Conservation (phyloP, 2,797 vertebrate genomes). For the Sebastes glaucus region DNA sequence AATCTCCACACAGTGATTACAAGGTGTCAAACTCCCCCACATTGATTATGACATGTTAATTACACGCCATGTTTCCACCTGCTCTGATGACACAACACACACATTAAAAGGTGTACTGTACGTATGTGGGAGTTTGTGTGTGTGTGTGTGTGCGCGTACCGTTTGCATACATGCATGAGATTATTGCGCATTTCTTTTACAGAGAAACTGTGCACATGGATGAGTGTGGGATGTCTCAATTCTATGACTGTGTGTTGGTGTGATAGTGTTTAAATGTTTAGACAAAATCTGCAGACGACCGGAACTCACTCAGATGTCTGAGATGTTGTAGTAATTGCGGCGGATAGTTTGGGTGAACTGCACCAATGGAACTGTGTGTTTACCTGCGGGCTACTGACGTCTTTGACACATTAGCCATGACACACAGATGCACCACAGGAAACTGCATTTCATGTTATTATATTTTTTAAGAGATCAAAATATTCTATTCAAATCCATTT, state of each 20-base stretch:
- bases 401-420: too few species aligned
- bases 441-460: too few species aligned
- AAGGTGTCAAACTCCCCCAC: constrained; percentile 92
- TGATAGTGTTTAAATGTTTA: background rate
- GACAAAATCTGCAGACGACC: background rate
- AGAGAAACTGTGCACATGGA: background rate
- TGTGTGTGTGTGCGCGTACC: too few species aligned
- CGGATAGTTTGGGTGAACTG: background rate
- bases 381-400: too few species aligned
- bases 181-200: background rate
- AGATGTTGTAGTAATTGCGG: background rate
- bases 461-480: too few species aligned
- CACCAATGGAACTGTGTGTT: background rate
- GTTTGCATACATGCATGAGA: background rate
- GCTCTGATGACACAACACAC: constrained; percentile 82
- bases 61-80: constrained; percentile 96
- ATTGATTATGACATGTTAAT: constrained; percentile 99
- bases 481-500: too few species aligned
- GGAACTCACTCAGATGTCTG: background rate
- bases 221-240: background rate
- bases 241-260: too few species aligned
- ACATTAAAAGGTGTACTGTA: constrained; percentile 26
- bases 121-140: background rate
- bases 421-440: too few species aligned
- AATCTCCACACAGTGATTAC: constrained; percentile 99